Evolutionary conservation across 2,797 vertebrate genomes (phyloP), one percentile per base, ranked within the genome.

Genomic region (Lepus townsendii): DNA sequence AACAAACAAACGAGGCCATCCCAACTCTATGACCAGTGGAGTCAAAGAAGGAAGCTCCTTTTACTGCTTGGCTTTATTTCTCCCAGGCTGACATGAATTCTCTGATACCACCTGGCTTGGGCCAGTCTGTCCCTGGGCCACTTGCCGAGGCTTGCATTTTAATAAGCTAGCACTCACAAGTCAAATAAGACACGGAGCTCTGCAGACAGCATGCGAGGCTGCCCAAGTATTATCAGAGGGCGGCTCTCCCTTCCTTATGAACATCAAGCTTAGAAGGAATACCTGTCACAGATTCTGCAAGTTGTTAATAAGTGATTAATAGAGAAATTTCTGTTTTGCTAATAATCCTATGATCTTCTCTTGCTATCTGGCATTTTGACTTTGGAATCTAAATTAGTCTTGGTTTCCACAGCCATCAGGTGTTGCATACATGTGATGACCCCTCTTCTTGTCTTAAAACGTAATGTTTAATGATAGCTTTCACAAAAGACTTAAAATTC

Each of bases 361-460:
- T 93, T 95, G 54, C 50, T 90, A 60, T 47, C 22, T 88, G 66
- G 82, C 47, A 66, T 69, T 96, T 57, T 92, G 65, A 88, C 93
- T 96, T 66, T 52, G 50, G 82, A 96, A 95, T 93, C 90, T 83
- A 93, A 96, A 93, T 95, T 73, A 86, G n/a, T 78, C 71, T 89
- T 63, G 27, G 42, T 77, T 93, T 92, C 30, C 11, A 62, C 57
- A 88, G 66, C 77, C 84, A 71, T 84, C 71, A 68, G 32, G 22
- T 63, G 16, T 79, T 83, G 50, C 84, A 71, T 11, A 88, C 52
- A 83, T 17, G 3, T 32, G 57, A 96, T 26, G 69, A 94, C 88
- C 80, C 82, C 66, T 82, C 85, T 92, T 92, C 92, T 96, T 96
- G 95, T 96, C 88, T 95, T 82, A 91, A 91, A 96, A 94, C 32